Percentiles rank a stretch among this genome's conserved stretches.
Evolutionary conservation across 2,888 invertebrate species (phyloP).

Genomic region (Apodemia mormo): DNA sequence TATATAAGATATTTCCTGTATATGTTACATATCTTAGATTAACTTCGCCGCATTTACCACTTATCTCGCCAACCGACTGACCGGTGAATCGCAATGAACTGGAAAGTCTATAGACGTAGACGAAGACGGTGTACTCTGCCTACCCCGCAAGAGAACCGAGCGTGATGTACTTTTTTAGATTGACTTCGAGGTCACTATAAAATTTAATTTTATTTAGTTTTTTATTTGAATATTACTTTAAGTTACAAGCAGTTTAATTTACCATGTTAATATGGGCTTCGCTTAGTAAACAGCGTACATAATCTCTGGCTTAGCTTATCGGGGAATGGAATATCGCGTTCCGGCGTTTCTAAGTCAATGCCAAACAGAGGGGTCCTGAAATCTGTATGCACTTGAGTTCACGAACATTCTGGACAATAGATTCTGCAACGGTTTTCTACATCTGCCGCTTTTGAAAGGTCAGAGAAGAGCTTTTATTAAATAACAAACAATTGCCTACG

Average conservation of each 20-base stretch:
- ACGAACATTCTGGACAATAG: conserved; percentile 67
- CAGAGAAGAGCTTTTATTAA: not conserved
- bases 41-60: no score
- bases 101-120: no score
- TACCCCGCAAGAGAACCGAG: no score
- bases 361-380: conserved; percentile 62
- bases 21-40: no score
- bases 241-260: not conserved
- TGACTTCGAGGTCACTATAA: no score
- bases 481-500: not conserved
- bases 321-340: not conserved
- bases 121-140: no score
- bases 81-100: no score
- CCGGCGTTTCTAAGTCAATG: conserved; percentile 34
- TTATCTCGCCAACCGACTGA: no score
- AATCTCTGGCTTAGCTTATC: not conserved
- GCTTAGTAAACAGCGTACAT: not conserved
- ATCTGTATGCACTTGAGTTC: conserved; percentile 58
- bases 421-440: conserved; percentile 76
- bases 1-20: no score
- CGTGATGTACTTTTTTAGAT: no score
- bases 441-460: conserved; percentile 57
- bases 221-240: no score
- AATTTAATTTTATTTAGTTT: no score
- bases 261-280: not conserved